Evolutionary conservation across 1,140 invertebrate species (phyloP), one percentile per base, ranked within the genome.

Genomic region (Sitobion miscanthi): DNA sequence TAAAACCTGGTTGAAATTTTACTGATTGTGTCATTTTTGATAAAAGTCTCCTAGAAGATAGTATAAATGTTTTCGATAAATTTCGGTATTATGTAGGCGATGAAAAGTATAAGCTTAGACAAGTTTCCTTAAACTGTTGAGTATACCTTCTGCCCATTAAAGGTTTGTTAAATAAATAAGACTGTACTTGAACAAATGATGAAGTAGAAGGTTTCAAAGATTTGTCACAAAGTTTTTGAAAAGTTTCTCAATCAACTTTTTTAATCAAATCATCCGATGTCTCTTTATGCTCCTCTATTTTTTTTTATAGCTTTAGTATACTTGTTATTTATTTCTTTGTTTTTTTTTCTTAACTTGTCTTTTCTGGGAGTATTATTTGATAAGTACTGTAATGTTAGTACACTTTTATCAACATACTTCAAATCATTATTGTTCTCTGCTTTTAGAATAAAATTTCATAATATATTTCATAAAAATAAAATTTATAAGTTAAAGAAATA

Each of bases 21-120:
- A 83, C 35, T 42, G 20, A 83, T 83, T 38, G 2, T 83, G 82
- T 83, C 82, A 83, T 83, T 38, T 83, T 83, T 0, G 82, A 38
- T 83, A 83, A 83, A 83, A 83, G 82, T 83, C 82, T 83, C 17
- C 35, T 35, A 83, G 82, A 83, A 83, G 82, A 20, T 83, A 83
- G n/a, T 83, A 35, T 83, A 83, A 83, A 83, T 35, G n/a, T 42
- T 83, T 83, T 83, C 21, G 82, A 83, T 83, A 83, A 35, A 83
- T 83, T 83, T 83, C 82, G 20, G 35, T 83, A 83, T 35, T 35
- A 35, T 42, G 35, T 38, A 83, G 82, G 82, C 35, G 82, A 83
- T 83, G 82, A 35, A 38, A 83, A 83, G n/a, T 38, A 83, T 83
- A 83, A 38, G 35, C 82, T 83, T 21, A 83, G 82, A 38, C 35